A percentile compares a stretch with the other conserved stretches of the same genome.
These are phyloP conservation scores for Paedocypris sp. DNA, from an alignment of 2,113 vertebrate species.

Conservation along the genomic window DNA sequence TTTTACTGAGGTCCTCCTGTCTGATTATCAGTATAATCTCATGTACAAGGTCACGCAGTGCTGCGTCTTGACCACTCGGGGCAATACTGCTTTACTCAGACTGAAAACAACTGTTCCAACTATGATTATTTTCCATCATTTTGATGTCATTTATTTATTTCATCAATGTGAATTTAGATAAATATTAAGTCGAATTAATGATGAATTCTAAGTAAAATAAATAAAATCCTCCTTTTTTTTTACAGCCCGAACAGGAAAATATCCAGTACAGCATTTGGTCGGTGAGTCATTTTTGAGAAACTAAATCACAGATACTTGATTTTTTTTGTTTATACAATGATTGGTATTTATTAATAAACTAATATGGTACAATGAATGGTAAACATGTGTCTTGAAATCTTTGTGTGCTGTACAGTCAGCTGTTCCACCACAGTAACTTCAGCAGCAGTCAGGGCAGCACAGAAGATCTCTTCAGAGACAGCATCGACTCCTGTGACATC, in stretches of 20 bases:
- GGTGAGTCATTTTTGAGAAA: too few relatives aligned
- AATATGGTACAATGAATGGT: too few relatives aligned
- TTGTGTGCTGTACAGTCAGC: slow-evolving; percentile 56
- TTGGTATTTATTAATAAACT: too few relatives aligned
- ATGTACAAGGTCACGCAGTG: not conserved
- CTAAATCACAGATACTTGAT: too few relatives aligned
- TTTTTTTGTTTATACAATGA: too few relatives aligned
- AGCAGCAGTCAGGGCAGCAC: slow-evolving; percentile 83
- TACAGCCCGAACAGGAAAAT: slow-evolving; percentile 80
- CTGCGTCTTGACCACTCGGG: not conserved
- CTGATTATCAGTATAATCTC: slow-evolving; percentile 15
- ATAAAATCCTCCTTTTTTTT: not conserved
- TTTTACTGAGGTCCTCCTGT: not conserved
- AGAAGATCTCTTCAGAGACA: slow-evolving; percentile 79
- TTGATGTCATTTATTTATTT: too few relatives aligned
- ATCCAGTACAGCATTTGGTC: slow-evolving; percentile 78
- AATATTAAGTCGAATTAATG: too few relatives aligned
- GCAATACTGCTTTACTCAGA: not conserved
- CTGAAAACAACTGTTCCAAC: not conserved
- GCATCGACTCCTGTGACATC: slow-evolving; percentile 79
- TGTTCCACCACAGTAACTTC: slow-evolving; percentile 79
- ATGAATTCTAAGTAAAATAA: not conserved
- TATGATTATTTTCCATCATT: too few relatives aligned
- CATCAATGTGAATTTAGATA: too few relatives aligned
- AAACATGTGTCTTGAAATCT: too few relatives aligned